Evolutionary conservation across 2,888 invertebrate genomes (phyloP).

Genomic region (Metopia argyrocephala): DNA sequence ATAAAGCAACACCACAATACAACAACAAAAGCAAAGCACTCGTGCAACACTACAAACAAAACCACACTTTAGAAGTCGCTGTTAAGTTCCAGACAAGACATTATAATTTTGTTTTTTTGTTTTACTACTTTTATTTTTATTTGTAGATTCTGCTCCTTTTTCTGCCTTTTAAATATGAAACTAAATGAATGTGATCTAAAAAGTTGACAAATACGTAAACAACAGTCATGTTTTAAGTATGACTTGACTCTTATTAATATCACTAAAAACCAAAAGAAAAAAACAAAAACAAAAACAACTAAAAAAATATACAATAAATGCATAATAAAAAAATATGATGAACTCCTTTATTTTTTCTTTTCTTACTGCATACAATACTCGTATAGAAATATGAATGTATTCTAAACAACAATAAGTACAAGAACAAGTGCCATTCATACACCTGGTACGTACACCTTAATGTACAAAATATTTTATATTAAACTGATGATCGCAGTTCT

Average conservation of each 20-base stretch:
- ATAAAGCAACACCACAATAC: constrained; percentile 7
- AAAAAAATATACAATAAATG: constrained; percentile 17
- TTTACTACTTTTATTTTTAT: constrained; percentile 5
- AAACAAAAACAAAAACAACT: background rate
- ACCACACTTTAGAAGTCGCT: constrained; percentile 9
- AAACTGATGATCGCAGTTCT: constrained; percentile 28
- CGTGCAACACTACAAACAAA: constrained; percentile 3
- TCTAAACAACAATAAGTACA: constrained; percentile 34
- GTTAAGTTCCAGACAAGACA: constrained; percentile 31
- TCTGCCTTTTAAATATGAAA: background rate
- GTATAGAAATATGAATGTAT: constrained; percentile 9
- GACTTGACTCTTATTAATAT: constrained; percentile 23
- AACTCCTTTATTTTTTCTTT: constrained; percentile 18
- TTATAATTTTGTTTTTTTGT: constrained; percentile 44
- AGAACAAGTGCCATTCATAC: constrained; percentile 63
- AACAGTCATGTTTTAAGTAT: constrained; percentile 53
- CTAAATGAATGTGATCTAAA: constrained; percentile 63
- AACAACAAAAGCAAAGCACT: constrained; percentile 6
- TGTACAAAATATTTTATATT: constrained; percentile 16
- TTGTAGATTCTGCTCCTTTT: constrained; percentile 5
- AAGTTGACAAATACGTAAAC: constrained; percentile 64
- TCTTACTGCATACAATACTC: too few species aligned
- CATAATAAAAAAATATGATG: constrained; percentile 43
- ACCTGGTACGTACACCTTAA: constrained; percentile 40
- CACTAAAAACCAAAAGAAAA: background rate